Percentiles rank a stretch among this genome's conserved stretches.
Evolutionary conservation across 2,113 vertebrate species (phyloP).

Genomic region (Salminus brasiliensis): DNA sequence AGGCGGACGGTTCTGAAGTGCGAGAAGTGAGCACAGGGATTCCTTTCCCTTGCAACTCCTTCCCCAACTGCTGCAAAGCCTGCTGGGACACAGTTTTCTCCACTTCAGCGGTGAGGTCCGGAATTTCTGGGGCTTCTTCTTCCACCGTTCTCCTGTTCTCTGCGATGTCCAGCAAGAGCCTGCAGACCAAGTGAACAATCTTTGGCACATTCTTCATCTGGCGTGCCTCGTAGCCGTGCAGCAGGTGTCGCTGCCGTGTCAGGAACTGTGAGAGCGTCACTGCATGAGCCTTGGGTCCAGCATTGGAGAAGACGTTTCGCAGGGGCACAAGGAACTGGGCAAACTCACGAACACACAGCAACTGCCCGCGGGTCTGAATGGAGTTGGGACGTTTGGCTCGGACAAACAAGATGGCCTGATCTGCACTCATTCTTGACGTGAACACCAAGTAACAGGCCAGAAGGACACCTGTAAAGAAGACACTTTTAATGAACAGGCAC

Average conservation of each 20-base stretch:
- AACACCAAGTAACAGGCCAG: slow-evolving; percentile 96
- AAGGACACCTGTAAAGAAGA: slow-evolving; percentile 82
- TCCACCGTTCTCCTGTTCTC: slow-evolving; percentile 83
- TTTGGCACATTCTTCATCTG: slow-evolving; percentile 93
- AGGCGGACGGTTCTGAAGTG: slow-evolving; percentile 41
- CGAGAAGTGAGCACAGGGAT: slow-evolving; percentile 68
- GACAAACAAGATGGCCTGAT: slow-evolving; percentile 95
- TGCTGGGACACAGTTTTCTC: slow-evolving; percentile 90
- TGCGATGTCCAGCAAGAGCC: slow-evolving; percentile 84
- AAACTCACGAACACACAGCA: slow-evolving; percentile 91
- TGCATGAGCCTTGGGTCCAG: slow-evolving; percentile 81
- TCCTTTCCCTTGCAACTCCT: slow-evolving; percentile 80
- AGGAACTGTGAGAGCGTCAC: slow-evolving; percentile 92
- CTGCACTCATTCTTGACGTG: slow-evolving; percentile 92
- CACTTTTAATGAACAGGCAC: neutral
- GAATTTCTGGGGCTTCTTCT: slow-evolving; percentile 74
- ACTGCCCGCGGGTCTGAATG: slow-evolving; percentile 93
- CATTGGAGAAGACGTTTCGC: slow-evolving; percentile 86
- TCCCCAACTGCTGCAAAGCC: slow-evolving; percentile 78
- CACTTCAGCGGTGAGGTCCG: slow-evolving; percentile 87
- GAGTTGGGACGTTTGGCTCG: slow-evolving; percentile 93
- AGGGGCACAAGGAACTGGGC: slow-evolving; percentile 92
- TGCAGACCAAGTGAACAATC: slow-evolving; percentile 88
- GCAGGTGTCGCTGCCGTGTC: slow-evolving; percentile 90
- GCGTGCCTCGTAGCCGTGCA: slow-evolving; percentile 94